Evolutionary conservation across 2,113 vertebrate genomes (phyloP), one percentile per base, ranked within the genome.

Genomic region (Chionis minor): DNA sequence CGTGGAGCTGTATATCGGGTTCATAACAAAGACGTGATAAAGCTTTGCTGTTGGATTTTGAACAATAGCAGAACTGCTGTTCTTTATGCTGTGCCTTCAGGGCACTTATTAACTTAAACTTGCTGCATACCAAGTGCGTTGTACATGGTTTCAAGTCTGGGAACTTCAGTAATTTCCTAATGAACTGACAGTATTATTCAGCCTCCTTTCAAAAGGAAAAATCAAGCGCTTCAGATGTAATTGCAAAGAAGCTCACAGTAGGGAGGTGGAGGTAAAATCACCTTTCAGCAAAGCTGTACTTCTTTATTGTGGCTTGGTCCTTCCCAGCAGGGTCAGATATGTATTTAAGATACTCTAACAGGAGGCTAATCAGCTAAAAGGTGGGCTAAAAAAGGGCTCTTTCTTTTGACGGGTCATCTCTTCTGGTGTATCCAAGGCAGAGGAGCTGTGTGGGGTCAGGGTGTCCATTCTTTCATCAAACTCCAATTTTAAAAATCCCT

Each of bases 131-230:
- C 78, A 85, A 75, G 54, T 66, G 69, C 3, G 2, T 56, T 65
- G 52, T 91, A 30, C 61, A 78, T 0, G 2, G 44, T 77, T 58
- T 74, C 42, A 55, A 44, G 27, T 85, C 74, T 88, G 89, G 21
- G 86, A 92, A 62, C 49, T 91, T 95, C 20, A 49, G 61, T 79
- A 69, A 69, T 89, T 91, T 88, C 58, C 72, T 85, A 63, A 87
- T 63, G 74, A 96, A 61, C 54, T 82, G 63, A 59, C 74, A 67
- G 7, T 55, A 22, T 90, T 85, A 81, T 79, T 92, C 75, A 85
- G 32, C 32, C 59, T 89, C 56, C 61, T 89, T 89, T 89, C 55
- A 72, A 84, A 89, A 52, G 52, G 55, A 54, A 51, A 83, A 89
- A 62, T 33, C 0, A 2, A 85, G 24, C 67, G 17, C 54, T 85